These are phyloP conservation scores for Apodemia zela DNA, from an alignment of 2,888 invertebrate species.

Conservation along the genomic window DNA sequence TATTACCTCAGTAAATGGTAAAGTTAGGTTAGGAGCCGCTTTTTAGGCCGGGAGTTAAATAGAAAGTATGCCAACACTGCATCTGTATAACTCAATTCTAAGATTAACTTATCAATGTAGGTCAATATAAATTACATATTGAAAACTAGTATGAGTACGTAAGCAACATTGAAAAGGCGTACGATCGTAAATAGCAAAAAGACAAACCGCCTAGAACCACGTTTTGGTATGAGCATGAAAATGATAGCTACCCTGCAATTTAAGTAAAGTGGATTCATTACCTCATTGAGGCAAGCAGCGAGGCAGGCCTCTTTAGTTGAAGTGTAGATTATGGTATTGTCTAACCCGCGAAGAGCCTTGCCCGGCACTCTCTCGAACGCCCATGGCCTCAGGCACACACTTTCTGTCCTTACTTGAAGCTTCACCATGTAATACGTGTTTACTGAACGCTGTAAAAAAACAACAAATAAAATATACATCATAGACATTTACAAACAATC, in stretches of 20 bases:
- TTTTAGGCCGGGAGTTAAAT: too few relatives aligned
- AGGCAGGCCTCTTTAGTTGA: constrained; percentile 96
- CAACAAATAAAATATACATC: constrained; percentile 1
- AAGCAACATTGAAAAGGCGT: constrained; percentile 43
- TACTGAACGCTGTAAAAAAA: constrained; percentile 83
- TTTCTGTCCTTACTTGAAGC: constrained; percentile 93
- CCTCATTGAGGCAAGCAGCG: constrained; percentile 95
- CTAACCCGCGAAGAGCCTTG: constrained; percentile 93
- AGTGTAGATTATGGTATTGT: constrained; percentile 95
- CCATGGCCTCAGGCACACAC: constrained; percentile 95
- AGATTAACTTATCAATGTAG: constrained; percentile 46
- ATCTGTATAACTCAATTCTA: constrained; percentile 23
- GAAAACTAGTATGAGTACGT: constrained; percentile 57
- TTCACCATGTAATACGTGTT: constrained; percentile 98
- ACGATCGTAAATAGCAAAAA: constrained; percentile 38
- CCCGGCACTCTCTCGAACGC: constrained; percentile 96
- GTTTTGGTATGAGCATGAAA: constrained; percentile 37
- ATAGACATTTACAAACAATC: constrained; percentile 1
- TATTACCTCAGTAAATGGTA: too few relatives aligned
- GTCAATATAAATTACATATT: constrained; percentile 66
- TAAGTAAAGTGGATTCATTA: constrained; percentile 45
- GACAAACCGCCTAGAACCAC: constrained; percentile 38
- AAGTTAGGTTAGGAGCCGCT: too few relatives aligned
- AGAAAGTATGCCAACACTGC: not conserved
- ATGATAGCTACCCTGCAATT: constrained; percentile 38